Evolutionary conservation across 2,888 invertebrate genomes (phyloP), one percentile per base, ranked within the genome.

Genomic region (Cyaniris semiargus): DNA sequence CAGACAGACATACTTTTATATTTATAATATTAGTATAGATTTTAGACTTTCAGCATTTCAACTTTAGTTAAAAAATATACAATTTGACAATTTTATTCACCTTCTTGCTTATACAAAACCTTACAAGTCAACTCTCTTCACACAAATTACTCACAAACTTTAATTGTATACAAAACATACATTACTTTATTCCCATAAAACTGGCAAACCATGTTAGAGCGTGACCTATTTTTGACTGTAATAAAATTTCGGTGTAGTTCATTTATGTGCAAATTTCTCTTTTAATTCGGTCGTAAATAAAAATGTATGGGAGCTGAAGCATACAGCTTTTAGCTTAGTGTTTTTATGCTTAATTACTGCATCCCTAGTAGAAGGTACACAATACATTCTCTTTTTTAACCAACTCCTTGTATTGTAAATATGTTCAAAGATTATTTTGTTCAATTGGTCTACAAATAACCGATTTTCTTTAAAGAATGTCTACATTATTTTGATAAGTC

Each of bases 171-270:
- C 15, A 27, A 66, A 66, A 23, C 66, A 18, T 66, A 23, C 60
- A 23, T 13, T 13, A 23, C 27, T 27, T 21, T 66, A 66, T 66
- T 15, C 66, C 31, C 66, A 27, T 66, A 31, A 27, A 27, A 31
- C 66, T 66, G 72, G 10, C 18, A 23, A 44, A 44, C 72, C 27
- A 66, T 72, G 44, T 44, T 72, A 44, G 5, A 71, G 21, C 34
- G 13, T 44, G 72, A 72, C 72, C 72, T 15, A 44, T 72, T 72
- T 72, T 44, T 21, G 15, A 44, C 38, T 44, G 44, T 77, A 38
- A 72, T 72, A 72, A 72, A 72, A 72, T 44, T 44, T n/a, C 38
- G 44, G 23, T 44, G 72, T 10, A 23, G 44, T 72, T 72, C 44
- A 72, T 72, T 44, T 71, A 38, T 71, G 38, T 38, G 72, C 44